Evolutionary conservation across 2,797 vertebrate species (phyloP), one percentile per base, ranked within the genome.

Genomic region (Mallotus villosus): DNA sequence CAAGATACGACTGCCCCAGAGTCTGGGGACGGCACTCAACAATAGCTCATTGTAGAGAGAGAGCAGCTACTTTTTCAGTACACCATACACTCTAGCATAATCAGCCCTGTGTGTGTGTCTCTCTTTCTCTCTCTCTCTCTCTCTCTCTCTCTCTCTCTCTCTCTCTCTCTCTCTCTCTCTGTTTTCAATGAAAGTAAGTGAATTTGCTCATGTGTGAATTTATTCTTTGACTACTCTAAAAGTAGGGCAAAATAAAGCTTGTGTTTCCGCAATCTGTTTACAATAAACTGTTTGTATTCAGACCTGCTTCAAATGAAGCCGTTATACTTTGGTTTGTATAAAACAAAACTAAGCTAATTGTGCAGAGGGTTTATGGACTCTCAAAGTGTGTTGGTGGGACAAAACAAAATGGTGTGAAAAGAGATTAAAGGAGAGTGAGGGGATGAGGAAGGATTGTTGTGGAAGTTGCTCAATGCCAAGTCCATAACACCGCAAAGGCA

Each of bases 11-110:
- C 24, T 58, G 57, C 27, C 55, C 29, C 70, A 61, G 60, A 64
- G 34, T 53, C 8, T 19, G 24, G 65, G 65, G 72, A 51, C 46
- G 7, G 16, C 25, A 4, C 17, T 24, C 63, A 64, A 76, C 78
- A 76, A 76, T 73, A 22, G 58, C 11, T 27, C 68, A 63, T 76
- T 76, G 74, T 75, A 58, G 57, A 49, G 34, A 46, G 41, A 14
- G 17, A 55, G 53, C 60, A 59, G 66, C 24, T 25, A 66, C 57
- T 76, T 71, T 64, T 66, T 37, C 62, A 68, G 29, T 27, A 49
- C 70, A 46, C 11, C 24, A 24, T 19, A 22, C 5, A 65, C 55
- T n/a, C 21, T 59, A 49, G 53, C 70, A 72, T 37, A 63, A 62
- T 63, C 65, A 55, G 68, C n/a, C 53, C 51, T 8, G 51, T 67